phyloP scores from a whole-genome alignment of 2,113 vertebrate genomes.

The Lanius collurio region DNA sequence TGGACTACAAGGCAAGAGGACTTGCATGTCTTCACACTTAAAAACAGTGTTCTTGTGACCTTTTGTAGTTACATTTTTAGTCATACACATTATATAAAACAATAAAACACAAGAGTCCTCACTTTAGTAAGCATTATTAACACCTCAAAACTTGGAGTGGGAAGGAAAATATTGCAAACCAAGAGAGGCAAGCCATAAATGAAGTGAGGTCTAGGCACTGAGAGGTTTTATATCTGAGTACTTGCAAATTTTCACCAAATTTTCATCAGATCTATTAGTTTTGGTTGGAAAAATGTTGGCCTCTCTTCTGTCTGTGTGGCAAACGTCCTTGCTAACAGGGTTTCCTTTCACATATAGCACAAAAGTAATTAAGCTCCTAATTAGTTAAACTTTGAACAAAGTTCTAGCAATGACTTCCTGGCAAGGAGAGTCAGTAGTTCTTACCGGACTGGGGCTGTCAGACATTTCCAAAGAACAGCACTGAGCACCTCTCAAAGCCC shows the following conservation, averaged over 20 bases:
- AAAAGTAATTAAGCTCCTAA: background rate
- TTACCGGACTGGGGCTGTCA: background rate
- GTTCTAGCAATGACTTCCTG: background rate
- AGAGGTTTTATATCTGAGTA: background rate
- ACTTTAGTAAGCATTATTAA: background rate
- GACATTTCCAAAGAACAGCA: background rate
- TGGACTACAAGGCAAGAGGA: background rate
- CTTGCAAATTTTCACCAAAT: background rate
- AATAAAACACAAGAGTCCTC: background rate
- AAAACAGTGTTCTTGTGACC: background rate
- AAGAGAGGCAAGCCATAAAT: background rate
- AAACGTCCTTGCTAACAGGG: background rate
- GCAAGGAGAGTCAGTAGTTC: background rate
- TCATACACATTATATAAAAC: background rate
- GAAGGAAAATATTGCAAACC: background rate
- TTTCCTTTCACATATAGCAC: background rate
- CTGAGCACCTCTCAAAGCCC: background rate
- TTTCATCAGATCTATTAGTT: background rate
- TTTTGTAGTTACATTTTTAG: background rate
- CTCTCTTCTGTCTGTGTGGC: background rate
- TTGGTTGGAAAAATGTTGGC: background rate
- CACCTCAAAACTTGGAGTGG: background rate
- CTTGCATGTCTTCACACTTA: background rate
- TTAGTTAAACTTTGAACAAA: background rate
- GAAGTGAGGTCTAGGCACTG: background rate